phyloP scores from a whole-genome alignment of 2,888 invertebrate species.

The Aphrophora alni region DNA sequence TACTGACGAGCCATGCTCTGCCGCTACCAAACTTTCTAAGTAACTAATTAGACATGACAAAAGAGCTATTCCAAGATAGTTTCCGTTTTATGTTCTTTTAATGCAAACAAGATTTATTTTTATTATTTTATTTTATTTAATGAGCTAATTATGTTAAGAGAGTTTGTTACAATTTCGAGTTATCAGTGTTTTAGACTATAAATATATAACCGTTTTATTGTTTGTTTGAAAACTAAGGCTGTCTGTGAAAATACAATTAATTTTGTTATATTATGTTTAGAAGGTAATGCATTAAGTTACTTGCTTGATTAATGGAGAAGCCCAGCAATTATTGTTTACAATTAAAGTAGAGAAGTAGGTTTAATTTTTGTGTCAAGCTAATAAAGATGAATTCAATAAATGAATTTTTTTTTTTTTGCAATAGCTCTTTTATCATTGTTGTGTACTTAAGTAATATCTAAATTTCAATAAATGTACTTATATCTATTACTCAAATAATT shows the following conservation, averaged over 20 bases:
- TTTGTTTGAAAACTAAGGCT: not conserved
- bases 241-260: not conserved
- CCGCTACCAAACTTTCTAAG: conserved; percentile 48
- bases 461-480: not conserved
- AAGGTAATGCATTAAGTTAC: not conserved
- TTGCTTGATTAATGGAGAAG: not conserved
- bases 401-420: not conserved
- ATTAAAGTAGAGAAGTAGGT: not conserved
- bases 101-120: not conserved
- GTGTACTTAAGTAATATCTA: not conserved
- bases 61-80: not conserved
- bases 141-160: not conserved
- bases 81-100: not conserved
- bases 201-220: not conserved
- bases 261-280: not conserved
- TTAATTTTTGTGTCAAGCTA: not conserved
- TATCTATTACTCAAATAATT: not conserved
- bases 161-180: too few species aligned
- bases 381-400: not conserved
- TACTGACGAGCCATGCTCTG: conserved; percentile 58
- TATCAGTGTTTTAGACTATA: not conserved
- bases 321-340: not conserved
- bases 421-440: conserved; percentile 2
- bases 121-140: not conserved
- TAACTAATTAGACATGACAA: not conserved